Evolutionary conservation across 1,140 invertebrate genomes (phyloP).

Genomic region (Oryzaephilus surinamensis): DNA sequence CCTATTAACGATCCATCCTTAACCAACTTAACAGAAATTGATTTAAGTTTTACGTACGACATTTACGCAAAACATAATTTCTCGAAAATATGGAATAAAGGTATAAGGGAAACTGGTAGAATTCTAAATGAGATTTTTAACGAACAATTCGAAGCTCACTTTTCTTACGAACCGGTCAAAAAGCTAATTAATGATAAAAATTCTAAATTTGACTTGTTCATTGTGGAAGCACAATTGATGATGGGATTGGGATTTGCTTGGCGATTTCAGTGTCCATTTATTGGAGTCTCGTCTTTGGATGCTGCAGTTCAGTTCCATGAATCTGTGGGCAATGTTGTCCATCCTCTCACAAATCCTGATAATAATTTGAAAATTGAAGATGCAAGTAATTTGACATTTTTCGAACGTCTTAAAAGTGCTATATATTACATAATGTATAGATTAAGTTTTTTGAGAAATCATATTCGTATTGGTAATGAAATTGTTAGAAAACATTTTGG

Average conservation of each 20-base stretch:
- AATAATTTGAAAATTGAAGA: constrained; percentile 7
- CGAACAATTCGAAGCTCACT: no score
- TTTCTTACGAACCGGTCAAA: constrained; percentile 29
- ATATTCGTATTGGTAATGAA: constrained; percentile 20
- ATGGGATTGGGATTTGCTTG: constrained; percentile 18
- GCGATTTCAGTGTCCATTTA: constrained; percentile 25
- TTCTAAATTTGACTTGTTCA: constrained; percentile 30
- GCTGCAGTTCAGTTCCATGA: constrained; percentile 11
- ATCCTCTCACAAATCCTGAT: constrained; percentile 38
- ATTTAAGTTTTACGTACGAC: no score
- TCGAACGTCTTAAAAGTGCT: constrained; percentile 16
- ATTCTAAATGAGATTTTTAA: no score
- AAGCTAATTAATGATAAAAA: constrained; percentile 26
- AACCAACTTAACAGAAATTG: constrained; percentile 20
- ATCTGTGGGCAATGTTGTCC: constrained; percentile 34
- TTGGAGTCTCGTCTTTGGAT: constrained; percentile 22
- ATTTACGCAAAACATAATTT: no score
- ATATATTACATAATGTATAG: constrained; percentile 7
- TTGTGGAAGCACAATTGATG: constrained; percentile 27
- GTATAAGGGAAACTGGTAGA: no score
- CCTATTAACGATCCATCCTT: constrained; percentile 16
- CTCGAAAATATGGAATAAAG: neutral
- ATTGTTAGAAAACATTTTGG: constrained; percentile 36
- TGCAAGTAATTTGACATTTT: constrained; percentile 11
- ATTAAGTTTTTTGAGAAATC: neutral